phyloP scores from a whole-genome alignment of 2,113 vertebrate genomes.

The Chascanopsetta lugubris region DNA sequence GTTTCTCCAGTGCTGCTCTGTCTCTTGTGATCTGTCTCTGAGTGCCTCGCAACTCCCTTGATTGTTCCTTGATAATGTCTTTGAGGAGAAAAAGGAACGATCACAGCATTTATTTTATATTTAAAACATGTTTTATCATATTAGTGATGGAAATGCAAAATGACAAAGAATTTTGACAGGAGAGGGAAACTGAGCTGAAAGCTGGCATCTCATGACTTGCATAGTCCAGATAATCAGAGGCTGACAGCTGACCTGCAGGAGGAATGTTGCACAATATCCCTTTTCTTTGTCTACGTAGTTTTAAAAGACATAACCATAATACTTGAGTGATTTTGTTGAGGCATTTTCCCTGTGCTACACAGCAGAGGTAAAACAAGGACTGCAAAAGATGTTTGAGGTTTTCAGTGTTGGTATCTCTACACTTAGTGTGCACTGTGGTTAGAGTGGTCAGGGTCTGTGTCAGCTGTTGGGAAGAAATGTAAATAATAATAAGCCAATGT shows the following conservation, averaged over 20 bases:
- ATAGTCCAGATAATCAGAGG: background rate
- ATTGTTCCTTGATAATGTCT: slow-evolving; percentile 98
- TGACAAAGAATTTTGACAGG: too few species aligned
- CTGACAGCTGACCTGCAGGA: background rate
- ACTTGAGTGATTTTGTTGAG: too few species aligned
- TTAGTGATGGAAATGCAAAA: background rate
- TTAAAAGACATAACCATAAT: too few species aligned
- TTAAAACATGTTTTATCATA: too few species aligned
- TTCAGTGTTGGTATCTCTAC: background rate
- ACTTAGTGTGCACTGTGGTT: background rate
- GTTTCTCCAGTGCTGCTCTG: slow-evolving; percentile 91
- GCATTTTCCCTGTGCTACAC: background rate
- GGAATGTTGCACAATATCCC: background rate
- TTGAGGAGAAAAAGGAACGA: slow-evolving; percentile 33
- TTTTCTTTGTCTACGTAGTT: background rate
- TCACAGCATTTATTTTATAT: too few species aligned
- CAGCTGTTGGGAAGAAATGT: slow-evolving; percentile 43
- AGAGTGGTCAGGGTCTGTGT: background rate
- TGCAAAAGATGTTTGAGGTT: background rate
- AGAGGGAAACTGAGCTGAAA: too few species aligned
- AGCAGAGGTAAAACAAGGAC: background rate
- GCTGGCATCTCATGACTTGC: background rate
- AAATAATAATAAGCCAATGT: slow-evolving; percentile 24
- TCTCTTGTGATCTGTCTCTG: slow-evolving; percentile 96
- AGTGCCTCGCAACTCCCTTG: slow-evolving; percentile 93